A percentile compares a stretch with the other conserved stretches of the same genome.
Conservation (phyloP, 2,888 invertebrate species). For the Polietes domitor region DNA sequence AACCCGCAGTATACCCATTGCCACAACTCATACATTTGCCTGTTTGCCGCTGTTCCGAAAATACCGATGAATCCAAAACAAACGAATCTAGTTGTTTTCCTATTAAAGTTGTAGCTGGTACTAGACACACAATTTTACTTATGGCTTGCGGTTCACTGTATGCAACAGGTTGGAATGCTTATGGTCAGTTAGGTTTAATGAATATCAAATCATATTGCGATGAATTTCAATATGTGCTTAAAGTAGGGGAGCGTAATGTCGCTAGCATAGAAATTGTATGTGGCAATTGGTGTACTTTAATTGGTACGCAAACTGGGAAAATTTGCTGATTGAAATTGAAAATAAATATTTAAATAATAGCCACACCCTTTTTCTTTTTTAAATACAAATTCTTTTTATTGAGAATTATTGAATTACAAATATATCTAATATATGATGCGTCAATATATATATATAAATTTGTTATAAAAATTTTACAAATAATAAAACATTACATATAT, state of each 20-base stretch:
- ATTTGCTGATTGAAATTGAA: background rate
- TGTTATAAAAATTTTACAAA: too few species aligned
- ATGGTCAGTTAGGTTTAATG: conserved; percentile 86
- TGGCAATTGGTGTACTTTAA: conserved; percentile 81
- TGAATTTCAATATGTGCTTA: conserved; percentile 72
- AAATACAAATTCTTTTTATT: too few species aligned
- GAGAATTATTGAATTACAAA: too few species aligned
- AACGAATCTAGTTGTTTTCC: conserved; percentile 74
- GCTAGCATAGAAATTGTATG: conserved; percentile 76
- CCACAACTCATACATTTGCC: conserved; percentile 78
- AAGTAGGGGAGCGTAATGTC: conserved; percentile 72
- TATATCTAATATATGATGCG: too few species aligned
- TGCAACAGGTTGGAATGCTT: conserved; percentile 91
- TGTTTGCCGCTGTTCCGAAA: conserved; percentile 70
- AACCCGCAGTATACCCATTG: conserved; percentile 77
- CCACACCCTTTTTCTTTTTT: too few species aligned
- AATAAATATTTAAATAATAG: background rate
- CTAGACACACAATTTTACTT: conserved; percentile 87
- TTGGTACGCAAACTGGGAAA: conserved; percentile 21
- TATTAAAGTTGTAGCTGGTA: conserved; percentile 86
- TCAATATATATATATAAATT: too few species aligned
- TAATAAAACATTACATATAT: too few species aligned
- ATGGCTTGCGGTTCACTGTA: conserved; percentile 86
- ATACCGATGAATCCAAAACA: background rate
- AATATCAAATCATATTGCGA: conserved; percentile 69